Evolutionary conservation across 2,797 vertebrate species (phyloP).

Genomic region (Danio tinwini): DNA sequence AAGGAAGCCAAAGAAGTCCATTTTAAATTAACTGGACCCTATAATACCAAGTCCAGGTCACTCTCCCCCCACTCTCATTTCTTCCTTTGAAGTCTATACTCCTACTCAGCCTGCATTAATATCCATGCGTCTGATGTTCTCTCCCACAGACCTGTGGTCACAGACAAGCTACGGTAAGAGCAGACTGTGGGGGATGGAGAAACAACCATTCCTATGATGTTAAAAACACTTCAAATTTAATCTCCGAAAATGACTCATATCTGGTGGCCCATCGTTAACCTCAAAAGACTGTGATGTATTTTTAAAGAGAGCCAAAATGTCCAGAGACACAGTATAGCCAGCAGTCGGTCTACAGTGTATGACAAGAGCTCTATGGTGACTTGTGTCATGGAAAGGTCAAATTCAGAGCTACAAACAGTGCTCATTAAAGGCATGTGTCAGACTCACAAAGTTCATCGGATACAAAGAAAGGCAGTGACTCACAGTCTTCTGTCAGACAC

Average conservation of each 20-base stretch:
- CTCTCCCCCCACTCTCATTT: conserved; percentile 29
- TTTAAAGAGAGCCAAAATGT: background rate
- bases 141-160: conserved; percentile 35
- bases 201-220: conserved; percentile 1
- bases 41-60: conserved; percentile 35
- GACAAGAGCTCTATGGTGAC: conserved; percentile 1
- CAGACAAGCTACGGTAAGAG: conserved; percentile 23
- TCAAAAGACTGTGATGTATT: background rate
- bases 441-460: conserved; percentile 19
- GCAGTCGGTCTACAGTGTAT: background rate
- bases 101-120: conserved; percentile 41
- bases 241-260: conserved; percentile 3
- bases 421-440: conserved; percentile 22
- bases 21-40: conserved; percentile 44
- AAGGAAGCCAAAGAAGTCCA: background rate
- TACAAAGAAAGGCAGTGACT: conserved; percentile 27
- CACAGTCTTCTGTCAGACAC: background rate
- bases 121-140: conserved; percentile 48
- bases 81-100: conserved; percentile 47
- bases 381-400: background rate
- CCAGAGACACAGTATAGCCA: background rate
- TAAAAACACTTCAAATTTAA: conserved; percentile 1
- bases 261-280: background rate
- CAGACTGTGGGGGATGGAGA: conserved; percentile 9
- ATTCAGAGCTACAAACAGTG: conserved; percentile 1